These are phyloP conservation scores for Polyommatus iphigenia DNA, from an alignment of 2,888 invertebrate genomes.

Conservation along the genomic window DNA sequence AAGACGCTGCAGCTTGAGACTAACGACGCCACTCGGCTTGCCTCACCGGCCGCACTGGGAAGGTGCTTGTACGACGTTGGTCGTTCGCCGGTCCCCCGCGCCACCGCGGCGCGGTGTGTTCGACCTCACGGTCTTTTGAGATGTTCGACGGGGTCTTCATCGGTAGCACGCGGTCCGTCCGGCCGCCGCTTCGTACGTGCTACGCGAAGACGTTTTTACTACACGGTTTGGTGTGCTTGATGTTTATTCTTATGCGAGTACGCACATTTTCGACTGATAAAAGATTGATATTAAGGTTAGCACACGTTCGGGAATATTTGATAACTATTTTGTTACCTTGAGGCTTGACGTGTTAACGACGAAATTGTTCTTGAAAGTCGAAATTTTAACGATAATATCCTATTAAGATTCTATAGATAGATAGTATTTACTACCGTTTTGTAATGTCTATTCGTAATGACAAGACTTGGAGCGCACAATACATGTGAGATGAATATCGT, in stretches of 20 bases:
- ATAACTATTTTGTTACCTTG: slow-evolving; percentile 9
- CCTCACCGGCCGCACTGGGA: slow-evolving; percentile 42
- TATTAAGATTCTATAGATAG: slow-evolving; percentile 36
- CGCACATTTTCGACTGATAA: slow-evolving; percentile 53
- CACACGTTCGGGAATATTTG: slow-evolving; percentile 19
- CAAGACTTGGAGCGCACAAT: slow-evolving; percentile 75
- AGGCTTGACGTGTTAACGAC: not conserved
- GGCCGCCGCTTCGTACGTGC: slow-evolving; percentile 31
- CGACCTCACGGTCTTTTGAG: slow-evolving; percentile 40
- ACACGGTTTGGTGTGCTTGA: slow-evolving; percentile 38
- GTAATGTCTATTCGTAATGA: slow-evolving; percentile 59
- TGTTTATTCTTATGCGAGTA: slow-evolving; percentile 41
- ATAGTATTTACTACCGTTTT: slow-evolving; percentile 46
- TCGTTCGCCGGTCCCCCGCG: slow-evolving; percentile 41
- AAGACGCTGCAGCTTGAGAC: slow-evolving; percentile 52
- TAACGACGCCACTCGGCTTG: slow-evolving; percentile 38
- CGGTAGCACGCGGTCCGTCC: slow-evolving; percentile 23
- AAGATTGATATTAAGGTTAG: slow-evolving; percentile 47
- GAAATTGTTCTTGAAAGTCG: slow-evolving; percentile 8
- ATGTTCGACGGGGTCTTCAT: slow-evolving; percentile 35
- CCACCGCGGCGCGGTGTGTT: slow-evolving; percentile 39
- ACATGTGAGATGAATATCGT: slow-evolving; percentile 69
- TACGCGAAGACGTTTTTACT: slow-evolving; percentile 25
- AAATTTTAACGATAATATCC: slow-evolving; percentile 29
- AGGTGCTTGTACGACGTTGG: slow-evolving; percentile 43